These are phyloP conservation scores for Sweltsa coloradensis DNA, from an alignment of 1,140 invertebrate species.

Conservation along the genomic window DNA sequence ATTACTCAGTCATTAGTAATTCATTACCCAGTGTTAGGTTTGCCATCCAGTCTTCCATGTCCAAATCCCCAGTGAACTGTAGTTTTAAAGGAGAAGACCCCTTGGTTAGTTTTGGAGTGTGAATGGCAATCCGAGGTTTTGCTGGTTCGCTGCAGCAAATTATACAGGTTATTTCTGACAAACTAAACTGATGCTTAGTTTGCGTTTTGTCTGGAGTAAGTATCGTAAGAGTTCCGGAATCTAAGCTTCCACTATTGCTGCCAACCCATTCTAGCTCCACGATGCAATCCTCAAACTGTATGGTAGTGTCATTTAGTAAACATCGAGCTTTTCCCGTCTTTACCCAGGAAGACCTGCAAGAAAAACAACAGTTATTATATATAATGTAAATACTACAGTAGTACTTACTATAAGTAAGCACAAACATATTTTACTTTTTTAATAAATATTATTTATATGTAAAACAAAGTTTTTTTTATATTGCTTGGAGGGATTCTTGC, in stretches of 20 bases:
- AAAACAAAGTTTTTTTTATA: too few relatives aligned
- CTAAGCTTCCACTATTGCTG: slow-evolving; percentile 36
- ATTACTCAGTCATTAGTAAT: too few relatives aligned
- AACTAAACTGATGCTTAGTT: slow-evolving; percentile 46
- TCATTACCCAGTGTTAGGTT: slow-evolving; percentile 50
- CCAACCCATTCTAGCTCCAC: slow-evolving; percentile 72
- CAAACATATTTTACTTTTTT: too few relatives aligned
- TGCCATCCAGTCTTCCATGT: slow-evolving; percentile 77
- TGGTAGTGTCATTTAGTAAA: slow-evolving; percentile 35
- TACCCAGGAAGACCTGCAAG: slow-evolving; percentile 58
- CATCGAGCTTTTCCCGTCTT: slow-evolving; percentile 63
- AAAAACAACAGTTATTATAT: too few relatives aligned
- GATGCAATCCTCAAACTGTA: slow-evolving; percentile 54
- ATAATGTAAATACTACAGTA: too few relatives aligned
- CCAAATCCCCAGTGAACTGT: slow-evolving; percentile 61
- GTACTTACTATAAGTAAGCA: too few relatives aligned
- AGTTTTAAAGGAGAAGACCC: slow-evolving; percentile 42
- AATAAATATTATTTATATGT: too few relatives aligned
- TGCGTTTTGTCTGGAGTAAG: slow-evolving; percentile 28
- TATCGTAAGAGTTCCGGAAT: slow-evolving; percentile 61
- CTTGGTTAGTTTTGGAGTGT: slow-evolving; percentile 45
- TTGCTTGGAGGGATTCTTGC: too few relatives aligned
- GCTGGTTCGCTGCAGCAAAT: slow-evolving; percentile 63
- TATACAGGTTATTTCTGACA: slow-evolving; percentile 61
- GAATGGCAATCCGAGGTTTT: slow-evolving; percentile 53